These are phyloP conservation scores for Tachysurus fulvidraco DNA, from an alignment of 2,113 vertebrate genomes.

Conservation along the genomic window DNA sequence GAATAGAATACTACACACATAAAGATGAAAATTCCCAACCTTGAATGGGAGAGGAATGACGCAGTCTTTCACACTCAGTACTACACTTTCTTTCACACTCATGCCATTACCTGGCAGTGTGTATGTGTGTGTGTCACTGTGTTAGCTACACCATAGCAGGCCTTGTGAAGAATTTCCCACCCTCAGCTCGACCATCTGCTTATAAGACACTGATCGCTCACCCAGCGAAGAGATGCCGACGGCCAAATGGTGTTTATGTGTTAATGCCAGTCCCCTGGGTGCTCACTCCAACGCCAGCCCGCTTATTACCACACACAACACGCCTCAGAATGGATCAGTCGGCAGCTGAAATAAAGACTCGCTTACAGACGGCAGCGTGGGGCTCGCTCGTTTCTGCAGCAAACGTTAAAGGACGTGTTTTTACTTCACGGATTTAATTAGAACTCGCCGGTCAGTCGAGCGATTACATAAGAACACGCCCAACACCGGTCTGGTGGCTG, in stretches of 20 bases:
- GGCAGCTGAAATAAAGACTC: background rate
- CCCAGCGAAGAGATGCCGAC: constrained; percentile 49
- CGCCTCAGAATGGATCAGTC: constrained; percentile 15
- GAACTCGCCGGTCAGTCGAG: background rate
- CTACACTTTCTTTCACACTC: constrained; percentile 63
- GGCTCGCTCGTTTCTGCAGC: background rate
- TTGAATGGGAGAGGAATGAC: background rate
- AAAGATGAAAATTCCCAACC: background rate
- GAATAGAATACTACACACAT: background rate
- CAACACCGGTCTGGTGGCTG: background rate
- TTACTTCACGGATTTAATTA: background rate
- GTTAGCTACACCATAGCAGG: constrained; percentile 54
- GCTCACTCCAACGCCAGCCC: constrained; percentile 43
- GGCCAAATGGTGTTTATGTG: constrained; percentile 58
- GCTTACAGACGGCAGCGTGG: background rate
- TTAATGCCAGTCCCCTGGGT: constrained; percentile 52
- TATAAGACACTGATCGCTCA: constrained; percentile 64
- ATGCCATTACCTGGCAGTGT: constrained; percentile 61
- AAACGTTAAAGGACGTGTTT: background rate
- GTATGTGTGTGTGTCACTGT: constrained; percentile 30
- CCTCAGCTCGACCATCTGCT: constrained; percentile 74
- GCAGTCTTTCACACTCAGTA: constrained; percentile 41
- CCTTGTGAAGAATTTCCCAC: constrained; percentile 64
- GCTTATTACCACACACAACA: constrained; percentile 48
- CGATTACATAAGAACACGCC: background rate